phyloP scores from a whole-genome alignment of 2,113 vertebrate species.

The Hippocampus barbouri region DNA sequence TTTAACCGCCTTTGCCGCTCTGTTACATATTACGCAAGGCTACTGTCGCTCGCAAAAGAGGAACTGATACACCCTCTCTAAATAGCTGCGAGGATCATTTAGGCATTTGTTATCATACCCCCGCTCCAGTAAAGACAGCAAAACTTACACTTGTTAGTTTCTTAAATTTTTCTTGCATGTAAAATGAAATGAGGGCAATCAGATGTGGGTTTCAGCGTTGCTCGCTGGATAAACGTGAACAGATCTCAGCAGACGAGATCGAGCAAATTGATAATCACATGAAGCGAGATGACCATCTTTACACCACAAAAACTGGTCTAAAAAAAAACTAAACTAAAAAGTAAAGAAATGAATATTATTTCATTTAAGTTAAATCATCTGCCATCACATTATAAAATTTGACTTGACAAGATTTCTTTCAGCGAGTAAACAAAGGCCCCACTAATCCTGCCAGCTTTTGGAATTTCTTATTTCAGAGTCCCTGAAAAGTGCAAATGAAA shows the following conservation, averaged over 20 bases:
- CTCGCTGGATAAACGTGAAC: constrained; percentile 33
- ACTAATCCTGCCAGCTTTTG: too few species aligned
- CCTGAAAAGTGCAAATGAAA: too few species aligned
- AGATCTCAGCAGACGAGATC: constrained; percentile 25
- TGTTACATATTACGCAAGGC: constrained; percentile 45
- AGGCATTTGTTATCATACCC: background rate
- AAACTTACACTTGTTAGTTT: background rate
- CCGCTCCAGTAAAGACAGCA: background rate
- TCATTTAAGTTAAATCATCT: too few species aligned
- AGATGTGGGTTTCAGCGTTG: constrained; percentile 7
- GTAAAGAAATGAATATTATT: too few species aligned
- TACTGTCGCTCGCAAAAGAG: constrained; percentile 24
- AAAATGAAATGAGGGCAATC: background rate
- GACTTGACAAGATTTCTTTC: too few species aligned
- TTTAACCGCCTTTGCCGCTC: constrained; percentile 47
- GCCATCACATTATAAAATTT: too few species aligned
- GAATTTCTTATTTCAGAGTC: too few species aligned
- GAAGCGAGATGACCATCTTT: constrained; percentile 26
- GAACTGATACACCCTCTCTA: constrained; percentile 18
- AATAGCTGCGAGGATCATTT: constrained; percentile 26
- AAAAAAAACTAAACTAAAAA: background rate
- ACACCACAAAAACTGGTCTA: too few species aligned
- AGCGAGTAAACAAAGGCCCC: too few species aligned
- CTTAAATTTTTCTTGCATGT: background rate
- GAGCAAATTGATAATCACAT: constrained; percentile 43